These are phyloP conservation scores for Mustelus asterias DNA, from an alignment of 2,113 vertebrate genomes.

Conservation along the genomic window DNA sequence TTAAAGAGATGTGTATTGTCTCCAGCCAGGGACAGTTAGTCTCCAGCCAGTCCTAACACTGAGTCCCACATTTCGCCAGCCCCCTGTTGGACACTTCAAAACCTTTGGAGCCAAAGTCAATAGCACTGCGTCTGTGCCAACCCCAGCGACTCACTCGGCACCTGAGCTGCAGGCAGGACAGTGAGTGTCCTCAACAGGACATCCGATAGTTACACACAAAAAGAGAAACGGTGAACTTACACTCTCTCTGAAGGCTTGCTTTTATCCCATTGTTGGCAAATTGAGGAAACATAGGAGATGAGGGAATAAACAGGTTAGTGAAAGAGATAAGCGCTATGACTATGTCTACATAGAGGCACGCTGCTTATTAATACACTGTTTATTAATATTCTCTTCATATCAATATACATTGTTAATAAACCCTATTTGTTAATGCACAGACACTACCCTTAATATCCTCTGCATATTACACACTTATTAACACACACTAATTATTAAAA, in stretches of 20 bases:
- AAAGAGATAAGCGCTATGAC: neutral
- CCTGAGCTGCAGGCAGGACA: neutral
- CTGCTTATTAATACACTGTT: neutral
- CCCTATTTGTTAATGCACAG: neutral
- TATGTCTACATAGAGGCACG: neutral
- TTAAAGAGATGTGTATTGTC: too few relatives aligned
- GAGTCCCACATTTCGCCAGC: neutral
- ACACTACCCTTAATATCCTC: neutral
- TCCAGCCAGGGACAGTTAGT: too few relatives aligned
- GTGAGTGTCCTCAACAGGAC: too few relatives aligned
- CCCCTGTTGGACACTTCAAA: neutral
- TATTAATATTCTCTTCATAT: neutral
- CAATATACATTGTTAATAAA: neutral
- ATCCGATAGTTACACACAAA: neutral
- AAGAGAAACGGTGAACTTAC: constrained; percentile 7
- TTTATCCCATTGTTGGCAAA: constrained; percentile 31
- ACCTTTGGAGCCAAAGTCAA: neutral
- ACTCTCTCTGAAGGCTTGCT: constrained; percentile 28
- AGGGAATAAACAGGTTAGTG: constrained; percentile 32
- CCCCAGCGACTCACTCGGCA: neutral
- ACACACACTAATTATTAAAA: neutral
- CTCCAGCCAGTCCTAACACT: too few relatives aligned
- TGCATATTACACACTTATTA: neutral
- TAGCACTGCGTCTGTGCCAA: neutral
- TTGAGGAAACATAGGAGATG: constrained; percentile 8